Base-by-base conservation (phyloP, 1,140 invertebrate species). In the Penaeus japonicus region DNA sequence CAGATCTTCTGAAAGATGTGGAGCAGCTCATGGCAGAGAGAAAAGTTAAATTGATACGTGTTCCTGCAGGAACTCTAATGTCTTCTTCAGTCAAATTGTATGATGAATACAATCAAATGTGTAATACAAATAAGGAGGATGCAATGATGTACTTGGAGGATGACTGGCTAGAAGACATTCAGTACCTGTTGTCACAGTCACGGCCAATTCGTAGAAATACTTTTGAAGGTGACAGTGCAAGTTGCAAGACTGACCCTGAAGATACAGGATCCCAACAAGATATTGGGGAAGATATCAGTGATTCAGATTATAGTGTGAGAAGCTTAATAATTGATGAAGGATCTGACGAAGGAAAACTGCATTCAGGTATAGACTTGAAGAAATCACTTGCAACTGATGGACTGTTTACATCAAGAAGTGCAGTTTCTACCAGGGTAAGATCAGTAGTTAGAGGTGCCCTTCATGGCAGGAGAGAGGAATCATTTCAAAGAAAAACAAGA, bases 131-230 rank as follows among this genome's bases (percentile, higher is more conserved):
- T 62, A 81, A 84, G 53, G 84, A 86, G 65, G 90, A 90, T 84
- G 90, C 90, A n/a, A 57, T 89, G 10, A 84, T 87, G 73, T 90
- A 90, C 70, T 73, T 90, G 17, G 83, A 89, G 57, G 90, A 90
- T 57, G 90, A 90, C 73, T 90, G 90, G 90, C 53, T 90, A 18
- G 90, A 90, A 70, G 90, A 90, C 78, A 89, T 90, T 32, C 85
- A 87, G 77, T 90, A 83, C 47, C 65, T 90, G 18, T 27, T 90
- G 5, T 88, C 86, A 24, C 62, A 73, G 24, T 77, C 62, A 18
- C 57, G 53, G 30, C 53, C 84, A 18, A 62, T 70, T 55, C 86
- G 86, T n/a, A 35, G 86, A 15, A 83, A 24, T 30, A 88, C 86
- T 10, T 39, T 83, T 2, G 86, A 86, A 30, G 85, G 55, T 17